Conservation (phyloP, 1,140 invertebrate species). For the Brachionus asplanchnoidis region DNA sequence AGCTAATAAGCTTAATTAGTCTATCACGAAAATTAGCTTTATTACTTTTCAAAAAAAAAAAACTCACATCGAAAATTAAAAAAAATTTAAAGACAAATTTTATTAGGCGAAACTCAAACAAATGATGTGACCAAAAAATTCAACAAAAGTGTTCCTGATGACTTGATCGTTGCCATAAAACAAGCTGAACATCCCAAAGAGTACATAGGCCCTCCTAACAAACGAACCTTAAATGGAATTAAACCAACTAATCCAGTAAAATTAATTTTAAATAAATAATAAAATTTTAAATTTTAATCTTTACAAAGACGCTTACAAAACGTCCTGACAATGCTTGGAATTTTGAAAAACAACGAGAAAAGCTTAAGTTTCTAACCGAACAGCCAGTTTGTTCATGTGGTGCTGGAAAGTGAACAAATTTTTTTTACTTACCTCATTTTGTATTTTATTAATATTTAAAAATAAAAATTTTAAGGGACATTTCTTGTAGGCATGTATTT, state of each 20-base stretch:
- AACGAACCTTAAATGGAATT: conserved; percentile 42
- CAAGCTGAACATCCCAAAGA: conserved; percentile 49
- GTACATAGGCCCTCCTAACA: conserved; percentile 49
- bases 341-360: conserved; percentile 49
- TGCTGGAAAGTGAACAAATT: conserved; percentile 51
- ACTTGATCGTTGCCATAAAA: conserved; percentile 53
- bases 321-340: conserved; percentile 54
- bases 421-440: background rate
- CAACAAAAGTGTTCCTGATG: conserved; percentile 46
- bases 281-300: background rate
- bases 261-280: background rate
- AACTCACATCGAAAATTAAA: background rate
- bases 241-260: conserved; percentile 2
- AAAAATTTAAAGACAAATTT: background rate
- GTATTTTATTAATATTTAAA: background rate
- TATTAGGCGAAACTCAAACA: background rate
- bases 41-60: background rate
- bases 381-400: conserved; percentile 55
- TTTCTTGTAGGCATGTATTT: too few species aligned
- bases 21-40: background rate
- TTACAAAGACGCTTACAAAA: background rate
- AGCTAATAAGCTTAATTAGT: background rate
- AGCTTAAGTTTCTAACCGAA: conserved; percentile 54
- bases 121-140: conserved; percentile 5
- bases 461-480: conserved; percentile 49